Percentiles rank a stretch among this genome's conserved stretches.
phyloP scores from a whole-genome alignment of 2,888 invertebrate species.

The Cecidostiba fungosa region DNA sequence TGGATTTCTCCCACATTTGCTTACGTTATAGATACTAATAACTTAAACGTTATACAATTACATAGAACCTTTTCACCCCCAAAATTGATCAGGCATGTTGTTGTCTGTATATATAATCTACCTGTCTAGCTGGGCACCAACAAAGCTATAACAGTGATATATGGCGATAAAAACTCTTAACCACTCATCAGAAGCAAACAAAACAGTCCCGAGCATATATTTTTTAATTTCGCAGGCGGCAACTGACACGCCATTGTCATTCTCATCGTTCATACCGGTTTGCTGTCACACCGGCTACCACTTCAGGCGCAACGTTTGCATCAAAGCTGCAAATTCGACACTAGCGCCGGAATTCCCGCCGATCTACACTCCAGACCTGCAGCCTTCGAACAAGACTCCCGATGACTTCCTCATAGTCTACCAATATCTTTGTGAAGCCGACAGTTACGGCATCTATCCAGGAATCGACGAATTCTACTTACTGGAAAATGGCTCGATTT shows the following conservation, averaged over 20 bases:
- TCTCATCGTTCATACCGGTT: constrained; percentile 63
- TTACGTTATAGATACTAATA: too few relatives aligned
- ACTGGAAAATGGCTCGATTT: constrained; percentile 69
- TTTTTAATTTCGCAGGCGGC: constrained; percentile 28
- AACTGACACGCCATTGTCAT: background rate
- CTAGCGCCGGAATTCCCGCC: constrained; percentile 18
- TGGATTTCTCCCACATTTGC: background rate
- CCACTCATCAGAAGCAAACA: background rate
- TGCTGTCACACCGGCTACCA: constrained; percentile 70
- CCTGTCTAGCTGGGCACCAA: too few relatives aligned
- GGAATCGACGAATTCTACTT: constrained; percentile 68
- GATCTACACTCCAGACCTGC: constrained; percentile 32
- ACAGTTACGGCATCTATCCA: constrained; percentile 63
- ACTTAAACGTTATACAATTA: too few relatives aligned
- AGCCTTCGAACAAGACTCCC: constrained; percentile 52
- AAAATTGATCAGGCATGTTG: background rate
- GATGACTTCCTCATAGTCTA: constrained; percentile 62
- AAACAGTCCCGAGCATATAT: background rate
- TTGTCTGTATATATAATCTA: too few relatives aligned
- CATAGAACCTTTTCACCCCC: background rate
- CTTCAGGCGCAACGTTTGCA: constrained; percentile 46
- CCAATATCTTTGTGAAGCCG: constrained; percentile 68
- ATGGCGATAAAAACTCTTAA: background rate
- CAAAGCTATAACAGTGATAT: too few relatives aligned
- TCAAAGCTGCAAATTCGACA: background rate